Evolutionary conservation across 2,797 vertebrate species (phyloP).

Genomic region (Cyclura pinguis): DNA sequence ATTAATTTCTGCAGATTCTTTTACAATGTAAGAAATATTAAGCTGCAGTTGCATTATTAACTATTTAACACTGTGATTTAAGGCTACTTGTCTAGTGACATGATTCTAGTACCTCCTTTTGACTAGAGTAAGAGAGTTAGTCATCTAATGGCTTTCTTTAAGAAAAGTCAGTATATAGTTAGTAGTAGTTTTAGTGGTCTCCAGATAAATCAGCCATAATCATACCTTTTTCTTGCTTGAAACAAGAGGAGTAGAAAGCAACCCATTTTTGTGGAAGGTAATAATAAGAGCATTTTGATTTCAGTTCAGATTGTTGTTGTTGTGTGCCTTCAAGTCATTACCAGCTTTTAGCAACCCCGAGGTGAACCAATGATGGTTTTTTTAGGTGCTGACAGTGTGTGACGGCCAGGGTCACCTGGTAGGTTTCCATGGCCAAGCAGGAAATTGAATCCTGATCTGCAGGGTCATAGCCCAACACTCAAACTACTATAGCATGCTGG

Average conservation of each 20-base stretch:
- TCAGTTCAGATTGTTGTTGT: background rate
- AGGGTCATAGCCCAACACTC: no score
- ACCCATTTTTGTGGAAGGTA: background rate
- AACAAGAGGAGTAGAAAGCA: background rate
- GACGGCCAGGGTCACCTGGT: no score
- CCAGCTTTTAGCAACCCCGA: no score
- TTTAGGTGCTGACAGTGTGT: no score
- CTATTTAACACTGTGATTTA: background rate
- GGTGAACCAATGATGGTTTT: no score
- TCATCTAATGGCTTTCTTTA: background rate
- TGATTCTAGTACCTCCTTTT: constrained; percentile 17
- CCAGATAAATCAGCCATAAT: background rate
- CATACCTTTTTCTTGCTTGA: background rate
- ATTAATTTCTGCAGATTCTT: constrained; percentile 32
- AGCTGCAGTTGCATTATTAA: constrained; percentile 26
- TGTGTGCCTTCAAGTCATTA: no score
- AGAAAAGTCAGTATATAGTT: background rate
- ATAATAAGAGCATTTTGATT: background rate
- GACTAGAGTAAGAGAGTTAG: background rate
- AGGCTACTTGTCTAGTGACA: background rate
- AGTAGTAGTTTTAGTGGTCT: background rate
- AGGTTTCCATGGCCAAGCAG: no score
- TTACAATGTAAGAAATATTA: constrained; percentile 13
- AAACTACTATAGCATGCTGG: no score
- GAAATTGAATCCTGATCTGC: no score